phyloP scores from a whole-genome alignment of 1,140 invertebrate species.

The Drosophila varians region DNA sequence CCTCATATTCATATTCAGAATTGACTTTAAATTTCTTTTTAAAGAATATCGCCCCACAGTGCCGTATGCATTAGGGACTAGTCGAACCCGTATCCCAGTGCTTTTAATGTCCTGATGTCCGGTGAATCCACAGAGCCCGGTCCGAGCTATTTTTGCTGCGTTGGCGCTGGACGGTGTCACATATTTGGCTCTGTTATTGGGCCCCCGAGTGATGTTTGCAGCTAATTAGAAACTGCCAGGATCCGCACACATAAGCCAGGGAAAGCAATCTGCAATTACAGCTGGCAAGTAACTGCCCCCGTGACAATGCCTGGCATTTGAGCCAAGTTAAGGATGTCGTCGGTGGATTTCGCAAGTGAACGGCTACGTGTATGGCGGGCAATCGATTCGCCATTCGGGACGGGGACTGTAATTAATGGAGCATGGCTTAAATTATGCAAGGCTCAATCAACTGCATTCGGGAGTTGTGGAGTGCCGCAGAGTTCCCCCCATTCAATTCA shows the following conservation, averaged over 20 bases:
- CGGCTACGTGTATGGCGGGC: conserved; percentile 30
- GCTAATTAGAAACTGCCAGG: conserved; percentile 69
- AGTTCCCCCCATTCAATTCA: background rate
- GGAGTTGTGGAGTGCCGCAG: background rate
- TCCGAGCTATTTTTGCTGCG: conserved; percentile 45
- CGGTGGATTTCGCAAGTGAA: background rate
- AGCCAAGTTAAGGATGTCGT: conserved; percentile 24
- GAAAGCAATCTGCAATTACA: conserved; percentile 62
- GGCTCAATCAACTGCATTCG: conserved; percentile 56
- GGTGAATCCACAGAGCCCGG: conserved; percentile 5
- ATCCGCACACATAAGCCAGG: background rate
- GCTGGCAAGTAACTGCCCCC: conserved; percentile 26
- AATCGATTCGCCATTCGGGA: conserved; percentile 41
- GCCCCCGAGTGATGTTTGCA: conserved; percentile 63
- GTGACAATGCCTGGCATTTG: conserved; percentile 7
- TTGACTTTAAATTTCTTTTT: too few relatives aligned
- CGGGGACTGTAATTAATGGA: conserved; percentile 55
- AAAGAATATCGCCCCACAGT: conserved; percentile 28
- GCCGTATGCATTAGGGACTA: conserved; percentile 41
- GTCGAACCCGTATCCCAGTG: conserved; percentile 4
- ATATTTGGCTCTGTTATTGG: conserved; percentile 61
- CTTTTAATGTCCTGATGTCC: conserved; percentile 3
- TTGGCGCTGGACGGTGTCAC: conserved; percentile 40
- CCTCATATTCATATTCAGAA: too few relatives aligned
- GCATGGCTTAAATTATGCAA: conserved; percentile 62